Evolutionary conservation across 2,888 invertebrate genomes (phyloP).

Genomic region (Parnassius smintheus): DNA sequence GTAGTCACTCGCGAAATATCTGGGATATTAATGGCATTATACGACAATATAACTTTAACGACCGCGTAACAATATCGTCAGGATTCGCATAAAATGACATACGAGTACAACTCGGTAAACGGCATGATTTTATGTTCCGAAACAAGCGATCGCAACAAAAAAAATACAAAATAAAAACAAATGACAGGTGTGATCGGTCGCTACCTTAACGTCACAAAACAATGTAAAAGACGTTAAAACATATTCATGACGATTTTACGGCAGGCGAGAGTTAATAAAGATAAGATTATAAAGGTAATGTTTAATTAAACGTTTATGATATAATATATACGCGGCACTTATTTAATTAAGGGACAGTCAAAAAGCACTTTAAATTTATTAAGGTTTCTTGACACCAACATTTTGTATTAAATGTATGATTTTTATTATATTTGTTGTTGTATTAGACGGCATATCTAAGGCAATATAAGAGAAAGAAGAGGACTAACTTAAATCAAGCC

Average conservation of each 20-base stretch:
- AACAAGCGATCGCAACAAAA: constrained; percentile 8
- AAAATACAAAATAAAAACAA: constrained; percentile 25
- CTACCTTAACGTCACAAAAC: constrained; percentile 41
- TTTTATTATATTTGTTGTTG: too few relatives aligned
- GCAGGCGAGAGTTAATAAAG: constrained; percentile 52
- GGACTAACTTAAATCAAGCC: too few relatives aligned
- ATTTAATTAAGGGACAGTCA: constrained; percentile 17
- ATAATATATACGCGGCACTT: constrained; percentile 24
- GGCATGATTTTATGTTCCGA: constrained; percentile 19
- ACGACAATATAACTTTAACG: constrained; percentile 18
- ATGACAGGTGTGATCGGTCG: constrained; percentile 43
- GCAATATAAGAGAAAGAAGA: too few relatives aligned
- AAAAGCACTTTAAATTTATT: background rate
- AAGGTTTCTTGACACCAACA: too few relatives aligned
- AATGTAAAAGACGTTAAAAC: constrained; percentile 46
- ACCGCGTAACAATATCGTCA: constrained; percentile 21
- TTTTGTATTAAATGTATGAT: too few relatives aligned
- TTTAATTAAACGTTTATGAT: constrained; percentile 58
- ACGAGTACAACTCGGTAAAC: constrained; percentile 20
- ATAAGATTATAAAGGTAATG: constrained; percentile 50
- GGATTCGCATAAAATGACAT: constrained; percentile 23
- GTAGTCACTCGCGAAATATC: background rate
- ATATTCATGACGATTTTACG: constrained; percentile 54
- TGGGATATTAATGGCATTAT: constrained; percentile 8
- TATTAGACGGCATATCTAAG: too few relatives aligned